Evolutionary conservation across 2,113 vertebrate species (phyloP).

Genomic region (Panthera tigris): DNA sequence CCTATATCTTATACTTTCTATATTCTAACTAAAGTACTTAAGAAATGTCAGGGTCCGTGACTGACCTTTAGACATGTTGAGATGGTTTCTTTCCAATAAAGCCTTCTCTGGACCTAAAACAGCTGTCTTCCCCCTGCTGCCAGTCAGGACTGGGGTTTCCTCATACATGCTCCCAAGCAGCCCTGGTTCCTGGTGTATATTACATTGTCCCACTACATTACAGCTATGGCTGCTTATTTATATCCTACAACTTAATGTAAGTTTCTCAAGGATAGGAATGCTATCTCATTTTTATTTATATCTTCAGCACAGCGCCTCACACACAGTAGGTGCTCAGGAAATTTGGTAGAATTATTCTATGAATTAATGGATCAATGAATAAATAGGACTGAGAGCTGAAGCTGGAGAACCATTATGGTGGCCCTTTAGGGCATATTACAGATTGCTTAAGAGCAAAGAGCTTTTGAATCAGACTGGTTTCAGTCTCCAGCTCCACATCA

Average conservation of each 20-base stretch:
- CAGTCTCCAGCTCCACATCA: slow-evolving; percentile 20
- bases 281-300: slow-evolving; percentile 15
- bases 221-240: background rate
- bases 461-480: background rate
- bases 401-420: background rate
- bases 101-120: background rate
- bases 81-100: slow-evolving; percentile 24
- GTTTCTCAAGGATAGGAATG: background rate
- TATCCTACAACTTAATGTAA: background rate
- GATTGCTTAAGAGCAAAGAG: background rate
- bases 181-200: background rate
- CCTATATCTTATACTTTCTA: slow-evolving; percentile 5
- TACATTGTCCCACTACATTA: background rate
- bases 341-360: background rate
- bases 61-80: background rate
- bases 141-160: background rate
- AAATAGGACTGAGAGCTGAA: background rate
- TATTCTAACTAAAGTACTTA: slow-evolving; percentile 23
- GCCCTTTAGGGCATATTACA: background rate
- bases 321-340: background rate
- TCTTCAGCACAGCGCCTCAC: background rate
- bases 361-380: background rate
- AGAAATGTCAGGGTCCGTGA: background rate
- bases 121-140: background rate
- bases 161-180: background rate